A percentile compares a stretch with the other conserved stretches of the same genome.
Conservation (phyloP, 2,113 vertebrate species). For the Chloebia gouldiae region DNA sequence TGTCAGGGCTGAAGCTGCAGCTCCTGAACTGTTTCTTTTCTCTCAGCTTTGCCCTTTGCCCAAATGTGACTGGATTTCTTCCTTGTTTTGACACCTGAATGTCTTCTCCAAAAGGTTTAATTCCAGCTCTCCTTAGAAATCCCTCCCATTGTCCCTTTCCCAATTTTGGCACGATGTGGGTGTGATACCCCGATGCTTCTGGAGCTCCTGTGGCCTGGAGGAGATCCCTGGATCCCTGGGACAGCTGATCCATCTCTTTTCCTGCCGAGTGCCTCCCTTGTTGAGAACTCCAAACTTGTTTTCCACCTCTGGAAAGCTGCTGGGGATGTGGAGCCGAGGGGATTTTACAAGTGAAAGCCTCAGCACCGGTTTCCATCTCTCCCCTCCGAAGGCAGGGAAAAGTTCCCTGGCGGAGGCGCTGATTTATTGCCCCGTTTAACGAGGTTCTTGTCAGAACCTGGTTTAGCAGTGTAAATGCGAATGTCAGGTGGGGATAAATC, state of each 20-base stretch:
- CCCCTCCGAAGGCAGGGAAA: not conserved
- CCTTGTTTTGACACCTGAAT: not conserved
- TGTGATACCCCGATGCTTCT: not conserved
- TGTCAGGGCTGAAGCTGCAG: not conserved
- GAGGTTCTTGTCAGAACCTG: not conserved
- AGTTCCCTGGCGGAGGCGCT: not conserved
- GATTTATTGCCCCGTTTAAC: constrained; percentile 22
- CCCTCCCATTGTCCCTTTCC: not conserved
- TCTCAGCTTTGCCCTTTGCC: not conserved
- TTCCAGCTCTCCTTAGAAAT: not conserved
- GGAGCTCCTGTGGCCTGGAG: not conserved
- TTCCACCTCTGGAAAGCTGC: not conserved
- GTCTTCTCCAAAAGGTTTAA: not conserved
- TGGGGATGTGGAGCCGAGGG: not conserved
- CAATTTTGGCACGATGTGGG: not conserved
- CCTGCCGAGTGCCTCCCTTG: not conserved
- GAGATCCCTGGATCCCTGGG: not conserved
- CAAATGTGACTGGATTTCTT: not conserved
- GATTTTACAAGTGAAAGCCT: not conserved
- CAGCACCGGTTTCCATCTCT: not conserved
- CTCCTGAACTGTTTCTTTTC: constrained; percentile 8
- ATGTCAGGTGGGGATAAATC: constrained; percentile 15
- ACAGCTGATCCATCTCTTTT: not conserved
- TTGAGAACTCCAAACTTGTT: not conserved
- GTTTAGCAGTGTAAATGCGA: not conserved